Conservation (phyloP, 1,140 invertebrate genomes). For the Hyles vespertilio region DNA sequence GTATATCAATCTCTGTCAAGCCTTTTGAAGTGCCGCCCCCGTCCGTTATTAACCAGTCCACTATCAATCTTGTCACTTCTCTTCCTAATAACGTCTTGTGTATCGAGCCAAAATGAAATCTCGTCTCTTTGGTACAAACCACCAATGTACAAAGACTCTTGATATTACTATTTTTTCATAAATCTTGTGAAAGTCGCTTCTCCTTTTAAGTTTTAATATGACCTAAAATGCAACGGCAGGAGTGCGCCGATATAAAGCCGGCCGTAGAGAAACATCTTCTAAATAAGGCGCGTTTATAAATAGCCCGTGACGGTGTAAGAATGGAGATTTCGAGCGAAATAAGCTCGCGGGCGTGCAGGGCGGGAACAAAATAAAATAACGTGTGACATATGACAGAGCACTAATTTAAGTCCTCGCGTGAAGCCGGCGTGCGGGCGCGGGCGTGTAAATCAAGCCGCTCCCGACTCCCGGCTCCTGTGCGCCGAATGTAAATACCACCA, state of each 20-base stretch:
- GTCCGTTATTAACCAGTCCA: slow-evolving; percentile 25
- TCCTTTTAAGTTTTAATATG: slow-evolving; percentile 7
- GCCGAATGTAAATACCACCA: slow-evolving; percentile 55
- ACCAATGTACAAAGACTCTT: background rate
- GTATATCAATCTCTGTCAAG: slow-evolving; percentile 38
- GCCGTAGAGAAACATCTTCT: slow-evolving; percentile 35
- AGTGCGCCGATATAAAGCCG: slow-evolving; percentile 16
- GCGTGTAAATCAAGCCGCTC: slow-evolving; percentile 58
- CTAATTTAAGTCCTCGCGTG: slow-evolving; percentile 61
- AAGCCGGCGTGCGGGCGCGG: slow-evolving; percentile 23
- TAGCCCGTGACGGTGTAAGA: slow-evolving; percentile 53
- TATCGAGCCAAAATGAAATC: slow-evolving; percentile 29
- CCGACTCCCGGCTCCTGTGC: slow-evolving; percentile 21
- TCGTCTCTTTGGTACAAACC: background rate
- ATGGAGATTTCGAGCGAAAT: slow-evolving; percentile 53
- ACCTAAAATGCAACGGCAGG: slow-evolving; percentile 6
- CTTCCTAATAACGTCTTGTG: slow-evolving; percentile 35
- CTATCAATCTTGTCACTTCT: slow-evolving; percentile 57
- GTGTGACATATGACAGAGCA: slow-evolving; percentile 58
- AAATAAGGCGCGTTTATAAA: slow-evolving; percentile 64
- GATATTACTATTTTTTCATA: no score
- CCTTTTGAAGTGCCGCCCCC: slow-evolving; percentile 44
- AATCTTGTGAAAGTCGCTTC: slow-evolving; percentile 5
- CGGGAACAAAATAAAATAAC: slow-evolving; percentile 60
- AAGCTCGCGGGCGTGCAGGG: slow-evolving; percentile 33